Evolutionary conservation across 2,888 invertebrate genomes (phyloP).

Genomic region (Eupithecia centaureata): DNA sequence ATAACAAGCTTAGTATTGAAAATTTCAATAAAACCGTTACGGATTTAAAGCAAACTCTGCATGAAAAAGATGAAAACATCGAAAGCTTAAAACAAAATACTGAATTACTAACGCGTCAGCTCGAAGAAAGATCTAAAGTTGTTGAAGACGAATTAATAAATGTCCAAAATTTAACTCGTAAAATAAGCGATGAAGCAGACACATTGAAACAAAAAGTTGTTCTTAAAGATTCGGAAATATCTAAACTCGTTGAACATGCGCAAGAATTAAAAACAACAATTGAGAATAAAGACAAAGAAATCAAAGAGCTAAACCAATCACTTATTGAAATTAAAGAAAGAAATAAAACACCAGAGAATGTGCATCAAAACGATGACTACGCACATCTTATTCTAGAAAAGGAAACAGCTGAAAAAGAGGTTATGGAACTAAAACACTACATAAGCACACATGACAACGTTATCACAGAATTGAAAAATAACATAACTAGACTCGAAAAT

Average conservation of each 20-base stretch:
- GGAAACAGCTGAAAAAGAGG: conserved; percentile 56
- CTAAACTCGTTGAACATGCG: conserved; percentile 49
- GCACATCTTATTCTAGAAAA: conserved; percentile 64
- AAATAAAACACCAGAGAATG: conserved; percentile 59
- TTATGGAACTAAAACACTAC: conserved; percentile 52
- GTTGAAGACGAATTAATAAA: conserved; percentile 59
- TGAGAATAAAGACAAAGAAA: conserved; percentile 67
- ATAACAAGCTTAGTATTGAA: conserved; percentile 54
- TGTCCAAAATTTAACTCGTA: conserved; percentile 62
- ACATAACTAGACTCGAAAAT: conserved; percentile 32
- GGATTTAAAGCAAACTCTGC: conserved; percentile 57
- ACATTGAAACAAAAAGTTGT: conserved; percentile 60
- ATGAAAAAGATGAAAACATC: conserved; percentile 63
- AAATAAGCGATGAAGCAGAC: conserved; percentile 58
- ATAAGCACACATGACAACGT: conserved; percentile 58
- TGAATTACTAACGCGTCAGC: conserved; percentile 47
- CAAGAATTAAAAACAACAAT: conserved; percentile 49
- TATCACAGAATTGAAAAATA: conserved; percentile 55
- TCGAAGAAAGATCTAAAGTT: conserved; percentile 49
- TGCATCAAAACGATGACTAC: conserved; percentile 61
- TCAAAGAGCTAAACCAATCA: conserved; percentile 69
- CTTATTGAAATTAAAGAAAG: conserved; percentile 66
- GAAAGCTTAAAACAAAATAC: conserved; percentile 55
- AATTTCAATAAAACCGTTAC: conserved; percentile 53
- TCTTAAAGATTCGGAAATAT: conserved; percentile 59